Evolutionary conservation across 2,888 invertebrate genomes (phyloP).

Genomic region (Stenolophus ochropezus): DNA sequence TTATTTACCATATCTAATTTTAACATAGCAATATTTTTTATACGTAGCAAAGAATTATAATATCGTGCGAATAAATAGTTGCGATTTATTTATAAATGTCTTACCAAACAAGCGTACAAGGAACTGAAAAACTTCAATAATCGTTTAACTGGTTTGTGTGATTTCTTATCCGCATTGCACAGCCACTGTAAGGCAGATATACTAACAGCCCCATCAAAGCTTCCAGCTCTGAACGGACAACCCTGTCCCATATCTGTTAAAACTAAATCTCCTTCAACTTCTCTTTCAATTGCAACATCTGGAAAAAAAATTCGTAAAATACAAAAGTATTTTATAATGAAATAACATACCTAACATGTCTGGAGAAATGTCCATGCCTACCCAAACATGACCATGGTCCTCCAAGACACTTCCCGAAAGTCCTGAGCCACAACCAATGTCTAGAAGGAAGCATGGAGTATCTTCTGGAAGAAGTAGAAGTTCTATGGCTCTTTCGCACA

Average conservation of each 20-base stretch:
- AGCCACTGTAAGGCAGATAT: slow-evolving; percentile 99
- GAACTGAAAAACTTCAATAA: slow-evolving; percentile 93
- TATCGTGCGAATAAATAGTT: too few species aligned
- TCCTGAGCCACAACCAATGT: slow-evolving; percentile 98
- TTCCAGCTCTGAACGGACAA: slow-evolving; percentile 95
- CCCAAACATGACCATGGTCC: slow-evolving; percentile 94
- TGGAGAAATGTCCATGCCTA: slow-evolving; percentile 95
- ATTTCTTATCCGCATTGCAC: slow-evolving; percentile 96
- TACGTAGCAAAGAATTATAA: too few species aligned
- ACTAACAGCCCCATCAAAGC: slow-evolving; percentile 98
- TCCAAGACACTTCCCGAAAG: slow-evolving; percentile 95
- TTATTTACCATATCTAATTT: too few species aligned
- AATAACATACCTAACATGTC: slow-evolving; percentile 88
- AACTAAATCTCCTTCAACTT: slow-evolving; percentile 93
- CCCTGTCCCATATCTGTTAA: slow-evolving; percentile 97
- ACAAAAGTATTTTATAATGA: not conserved
- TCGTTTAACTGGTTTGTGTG: slow-evolving; percentile 92
- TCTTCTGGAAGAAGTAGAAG: slow-evolving; percentile 92
- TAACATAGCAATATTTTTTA: too few species aligned
- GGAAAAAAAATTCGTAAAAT: too few species aligned
- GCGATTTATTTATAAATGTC: slow-evolving; percentile 65
- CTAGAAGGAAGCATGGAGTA: slow-evolving; percentile 85
- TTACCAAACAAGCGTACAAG: slow-evolving; percentile 91
- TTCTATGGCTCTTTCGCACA: slow-evolving; percentile 97
- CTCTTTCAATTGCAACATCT: slow-evolving; percentile 93